These are phyloP conservation scores for Stichopus chloronotus DNA, from an alignment of 35 echinoderm and acorn worm genomes.

Conservation along the genomic window DNA sequence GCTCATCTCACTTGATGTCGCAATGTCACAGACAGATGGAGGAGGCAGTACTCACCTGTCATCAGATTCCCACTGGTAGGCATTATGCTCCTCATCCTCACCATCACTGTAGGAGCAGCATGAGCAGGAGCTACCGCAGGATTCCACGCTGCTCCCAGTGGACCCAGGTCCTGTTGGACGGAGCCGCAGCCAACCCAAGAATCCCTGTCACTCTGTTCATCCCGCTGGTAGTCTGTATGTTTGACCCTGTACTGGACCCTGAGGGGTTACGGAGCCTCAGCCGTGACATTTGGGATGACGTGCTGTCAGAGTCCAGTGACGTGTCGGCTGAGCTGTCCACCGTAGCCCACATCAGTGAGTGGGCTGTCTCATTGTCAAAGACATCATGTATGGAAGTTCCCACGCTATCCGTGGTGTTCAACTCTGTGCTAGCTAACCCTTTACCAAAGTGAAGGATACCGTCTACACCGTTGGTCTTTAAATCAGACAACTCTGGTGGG, in stretches of 20 bases:
- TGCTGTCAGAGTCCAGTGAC: not conserved
- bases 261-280: conserved; percentile 55
- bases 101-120: conserved; percentile 65
- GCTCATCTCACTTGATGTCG: too few relatives aligned
- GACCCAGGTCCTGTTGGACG: conserved; percentile 33
- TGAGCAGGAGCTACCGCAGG: conserved; percentile 55
- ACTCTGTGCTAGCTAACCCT: conserved; percentile 76
- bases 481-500: not conserved
- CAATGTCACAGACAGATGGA: not conserved
- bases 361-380: conserved; percentile 47
- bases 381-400: conserved; percentile 55
- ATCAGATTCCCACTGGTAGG: conserved; percentile 97
- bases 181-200: conserved; percentile 52
- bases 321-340: conserved; percentile 32
- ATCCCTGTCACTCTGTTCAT: conserved; percentile 83
- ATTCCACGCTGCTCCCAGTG: conserved; percentile 37
- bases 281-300: conserved; percentile 45
- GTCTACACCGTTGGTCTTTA: conserved; percentile 10
- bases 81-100: conserved; percentile 51
- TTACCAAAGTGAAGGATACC: conserved; percentile 78
- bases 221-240: conserved; percentile 71
- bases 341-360: conserved; percentile 56
- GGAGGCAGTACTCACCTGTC: conserved; percentile 62
- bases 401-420: conserved; percentile 66
- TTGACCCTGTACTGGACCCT: conserved; percentile 58